Conservation (phyloP, 2,888 invertebrate genomes). For the Drosophila greeni region DNA sequence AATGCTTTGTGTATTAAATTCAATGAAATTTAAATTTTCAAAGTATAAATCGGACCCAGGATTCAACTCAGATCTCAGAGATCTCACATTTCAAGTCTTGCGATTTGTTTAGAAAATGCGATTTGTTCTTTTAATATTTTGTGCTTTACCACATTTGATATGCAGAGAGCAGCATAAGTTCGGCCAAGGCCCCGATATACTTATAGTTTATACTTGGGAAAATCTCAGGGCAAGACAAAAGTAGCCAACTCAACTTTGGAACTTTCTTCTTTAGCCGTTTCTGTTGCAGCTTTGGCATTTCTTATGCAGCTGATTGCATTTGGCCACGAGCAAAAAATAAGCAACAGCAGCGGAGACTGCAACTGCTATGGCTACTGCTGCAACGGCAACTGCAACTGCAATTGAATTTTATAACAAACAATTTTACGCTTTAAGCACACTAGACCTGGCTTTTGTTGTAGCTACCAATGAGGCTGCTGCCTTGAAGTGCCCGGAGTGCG, state of each 20-base stretch:
- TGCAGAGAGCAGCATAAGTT: conserved; percentile 26
- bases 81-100: conserved; percentile 44
- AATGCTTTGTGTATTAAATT: background rate
- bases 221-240: conserved; percentile 45
- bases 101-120: conserved; percentile 33
- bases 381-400: conserved; percentile 41
- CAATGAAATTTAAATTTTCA: no score
- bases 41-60: background rate
- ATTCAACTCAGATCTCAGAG: background rate
- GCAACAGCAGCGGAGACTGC: conserved; percentile 12
- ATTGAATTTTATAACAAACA: conserved; percentile 73
- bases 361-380: conserved; percentile 2
- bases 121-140: conserved; percentile 15
- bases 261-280: conserved; percentile 51
- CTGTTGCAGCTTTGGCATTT: conserved; percentile 29
- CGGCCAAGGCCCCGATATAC: conserved; percentile 24
- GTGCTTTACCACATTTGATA: conserved; percentile 19
- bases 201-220: conserved; percentile 26
- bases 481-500: conserved; percentile 55
- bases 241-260: conserved; percentile 41
- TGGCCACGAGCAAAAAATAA: conserved; percentile 45
- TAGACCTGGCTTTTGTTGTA: conserved; percentile 50
- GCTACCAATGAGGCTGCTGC: conserved; percentile 45
- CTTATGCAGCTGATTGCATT: conserved; percentile 55
- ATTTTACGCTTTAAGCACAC: conserved; percentile 72